Evolutionary conservation across 2,797 vertebrate genomes (phyloP), one percentile per base, ranked within the genome.

Genomic region (Pipistrellus pipistrellus): DNA sequence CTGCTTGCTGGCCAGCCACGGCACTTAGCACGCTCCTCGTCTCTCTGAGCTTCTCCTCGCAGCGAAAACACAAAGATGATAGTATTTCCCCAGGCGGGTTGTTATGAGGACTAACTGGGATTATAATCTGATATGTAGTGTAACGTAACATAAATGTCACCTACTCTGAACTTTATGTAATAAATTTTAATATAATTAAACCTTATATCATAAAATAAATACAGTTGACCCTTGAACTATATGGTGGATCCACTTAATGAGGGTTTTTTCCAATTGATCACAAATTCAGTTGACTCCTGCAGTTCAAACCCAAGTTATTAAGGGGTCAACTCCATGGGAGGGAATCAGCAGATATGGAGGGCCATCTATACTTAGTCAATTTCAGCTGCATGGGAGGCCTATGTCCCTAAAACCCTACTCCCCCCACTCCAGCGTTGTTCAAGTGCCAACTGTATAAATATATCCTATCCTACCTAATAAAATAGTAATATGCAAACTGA

Each of bases 1-100:
- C 35, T 3, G 2, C 57, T 41, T 1, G 0, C 38, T 46, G 10
- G 0, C 20, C 0, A 21, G 55, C 64, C 38, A 4, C 5, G n/a
- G 23, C 75, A 2, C 59, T 13, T 3, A 21, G 88, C 53, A 4
- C 7, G 0, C 27, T 32, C 8, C 53, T 38, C 17, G 1, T 71
- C 41, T 53, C 51, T 55, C n/a, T 62, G 53, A 72, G 9, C 18
- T 41, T 23, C 20, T 71, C 71, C 69, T 75, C 51, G 46, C 41
- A 14, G 46, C 59, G 15, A 18, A 51, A 38, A 38, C 27, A 41
- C 1, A 0, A 30, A 64, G 51, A 21, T 4, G 4, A 25, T 53
- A 72, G 44, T 18, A 25, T 53, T 38, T 46, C 38, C 38, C 84
- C 17, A 9, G 35, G 11, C 10, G 59, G 9, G 62, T 25, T 80